Evolutionary conservation across 1,140 invertebrate genomes (phyloP).

Genomic region (Neodiprion fabricii): DNA sequence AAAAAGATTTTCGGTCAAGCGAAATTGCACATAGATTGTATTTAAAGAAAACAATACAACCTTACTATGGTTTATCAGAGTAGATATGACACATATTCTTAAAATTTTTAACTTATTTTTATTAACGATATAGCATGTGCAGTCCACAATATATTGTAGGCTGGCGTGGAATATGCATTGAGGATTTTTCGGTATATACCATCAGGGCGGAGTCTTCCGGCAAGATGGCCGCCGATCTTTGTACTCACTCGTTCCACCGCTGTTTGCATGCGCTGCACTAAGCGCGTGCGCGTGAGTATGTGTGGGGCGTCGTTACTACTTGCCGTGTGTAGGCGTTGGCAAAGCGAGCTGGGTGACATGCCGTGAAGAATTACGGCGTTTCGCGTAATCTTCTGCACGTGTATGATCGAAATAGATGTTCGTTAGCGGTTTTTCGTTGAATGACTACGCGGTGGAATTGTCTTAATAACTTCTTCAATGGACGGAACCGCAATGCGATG

Average conservation of each 20-base stretch:
- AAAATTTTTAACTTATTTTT: too few species aligned
- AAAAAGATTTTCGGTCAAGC: too few species aligned
- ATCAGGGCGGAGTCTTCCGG: slow-evolving; percentile 1
- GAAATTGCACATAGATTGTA: too few species aligned
- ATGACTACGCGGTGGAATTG: background rate
- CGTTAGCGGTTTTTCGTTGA: background rate
- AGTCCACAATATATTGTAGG: too few species aligned
- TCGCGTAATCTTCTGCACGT: slow-evolving; percentile 1
- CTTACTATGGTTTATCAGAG: too few species aligned
- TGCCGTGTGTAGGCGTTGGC: slow-evolving; percentile 1
- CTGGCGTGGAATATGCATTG: too few species aligned
- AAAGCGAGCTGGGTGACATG: background rate
- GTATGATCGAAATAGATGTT: background rate
- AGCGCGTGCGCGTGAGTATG: background rate
- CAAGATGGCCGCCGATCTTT: background rate
- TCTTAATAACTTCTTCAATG: too few species aligned
- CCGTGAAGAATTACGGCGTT: slow-evolving; percentile 5
- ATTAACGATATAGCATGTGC: too few species aligned
- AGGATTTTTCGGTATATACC: background rate
- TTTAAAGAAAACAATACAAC: too few species aligned
- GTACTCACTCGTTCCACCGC: background rate
- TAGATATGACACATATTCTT: too few species aligned
- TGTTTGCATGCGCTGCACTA: background rate
- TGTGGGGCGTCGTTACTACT: background rate
- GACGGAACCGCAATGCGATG: background rate